A percentile compares a stretch with the other conserved stretches of the same genome.
Conservation (phyloP, 2,888 invertebrate genomes). For the Carterocephalus palaemon region DNA sequence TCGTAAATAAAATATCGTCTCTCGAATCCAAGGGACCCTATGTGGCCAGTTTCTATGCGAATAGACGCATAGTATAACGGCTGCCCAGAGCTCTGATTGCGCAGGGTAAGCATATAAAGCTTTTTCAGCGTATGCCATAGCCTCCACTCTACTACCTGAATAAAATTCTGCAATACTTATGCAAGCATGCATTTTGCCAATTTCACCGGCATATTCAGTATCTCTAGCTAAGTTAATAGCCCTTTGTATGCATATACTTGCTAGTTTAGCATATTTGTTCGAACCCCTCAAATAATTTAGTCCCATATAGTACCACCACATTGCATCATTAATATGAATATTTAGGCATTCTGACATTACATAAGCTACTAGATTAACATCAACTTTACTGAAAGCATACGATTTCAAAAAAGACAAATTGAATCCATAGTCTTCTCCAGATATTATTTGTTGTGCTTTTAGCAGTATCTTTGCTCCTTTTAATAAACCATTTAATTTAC, state of each 20-base stretch:
- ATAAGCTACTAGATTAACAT: background rate
- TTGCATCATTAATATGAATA: conserved; percentile 53
- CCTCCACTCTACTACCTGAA: background rate
- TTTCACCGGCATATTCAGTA: background rate
- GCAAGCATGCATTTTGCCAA: conserved; percentile 69
- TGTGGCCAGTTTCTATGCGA: background rate
- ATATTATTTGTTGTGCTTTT: background rate
- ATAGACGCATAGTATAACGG: background rate
- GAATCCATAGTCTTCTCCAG: background rate
- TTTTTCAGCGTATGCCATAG: background rate
- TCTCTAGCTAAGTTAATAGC: conserved; percentile 68
- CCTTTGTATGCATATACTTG: conserved; percentile 81
- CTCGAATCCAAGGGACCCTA: background rate
- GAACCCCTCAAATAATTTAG: conserved; percentile 63
- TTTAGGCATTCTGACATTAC: conserved; percentile 34
- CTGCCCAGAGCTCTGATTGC: conserved; percentile 1
- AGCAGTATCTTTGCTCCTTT: background rate
- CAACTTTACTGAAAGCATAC: background rate
- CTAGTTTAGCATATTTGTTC: conserved; percentile 66
- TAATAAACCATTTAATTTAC: background rate
- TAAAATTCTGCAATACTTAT: conserved; percentile 73
- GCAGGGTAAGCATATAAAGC: background rate
- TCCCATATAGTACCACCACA: conserved; percentile 58
- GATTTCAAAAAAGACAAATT: background rate
- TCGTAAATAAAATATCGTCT: background rate